A percentile compares a stretch with the other conserved stretches of the same genome.
phyloP scores from a whole-genome alignment of 2,888 invertebrate species.

The Noctua janthe region DNA sequence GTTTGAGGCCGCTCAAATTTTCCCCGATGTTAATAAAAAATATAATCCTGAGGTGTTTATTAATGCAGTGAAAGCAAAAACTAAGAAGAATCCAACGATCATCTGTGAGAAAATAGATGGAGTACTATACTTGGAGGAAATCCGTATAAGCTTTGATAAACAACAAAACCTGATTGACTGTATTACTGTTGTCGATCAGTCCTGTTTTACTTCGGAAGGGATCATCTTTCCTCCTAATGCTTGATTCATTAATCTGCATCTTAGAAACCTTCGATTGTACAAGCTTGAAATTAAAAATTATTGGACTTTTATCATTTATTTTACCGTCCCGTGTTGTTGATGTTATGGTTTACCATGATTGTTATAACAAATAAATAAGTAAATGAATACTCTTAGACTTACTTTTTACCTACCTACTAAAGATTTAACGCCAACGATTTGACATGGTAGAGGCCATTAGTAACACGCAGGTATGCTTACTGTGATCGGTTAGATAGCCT shows the following conservation, averaged over 20 bases:
- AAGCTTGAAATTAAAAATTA: background rate
- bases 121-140: conserved; percentile 91
- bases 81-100: conserved; percentile 91
- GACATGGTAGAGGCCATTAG: no score
- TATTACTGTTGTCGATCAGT: conserved; percentile 74
- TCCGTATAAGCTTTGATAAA: conserved; percentile 93
- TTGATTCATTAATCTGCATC: background rate
- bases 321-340: no score
- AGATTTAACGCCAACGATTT: no score
- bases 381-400: no score
- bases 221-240: conserved; percentile 20
- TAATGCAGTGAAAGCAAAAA: conserved; percentile 83
- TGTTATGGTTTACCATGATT: no score
- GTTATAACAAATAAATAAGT: no score
- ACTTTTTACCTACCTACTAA: no score
- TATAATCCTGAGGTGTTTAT: conserved; percentile 44
- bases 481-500: no score
- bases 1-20: background rate
- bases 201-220: conserved; percentile 1
- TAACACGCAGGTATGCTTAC: no score
- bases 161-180: conserved; percentile 91
- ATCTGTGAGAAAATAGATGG: conserved; percentile 91
- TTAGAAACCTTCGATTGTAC: background rate
- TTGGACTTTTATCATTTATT: no score
- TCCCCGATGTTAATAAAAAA: background rate